Conservation (phyloP, 2,797 vertebrate species). For the Acridotheres tristis region DNA sequence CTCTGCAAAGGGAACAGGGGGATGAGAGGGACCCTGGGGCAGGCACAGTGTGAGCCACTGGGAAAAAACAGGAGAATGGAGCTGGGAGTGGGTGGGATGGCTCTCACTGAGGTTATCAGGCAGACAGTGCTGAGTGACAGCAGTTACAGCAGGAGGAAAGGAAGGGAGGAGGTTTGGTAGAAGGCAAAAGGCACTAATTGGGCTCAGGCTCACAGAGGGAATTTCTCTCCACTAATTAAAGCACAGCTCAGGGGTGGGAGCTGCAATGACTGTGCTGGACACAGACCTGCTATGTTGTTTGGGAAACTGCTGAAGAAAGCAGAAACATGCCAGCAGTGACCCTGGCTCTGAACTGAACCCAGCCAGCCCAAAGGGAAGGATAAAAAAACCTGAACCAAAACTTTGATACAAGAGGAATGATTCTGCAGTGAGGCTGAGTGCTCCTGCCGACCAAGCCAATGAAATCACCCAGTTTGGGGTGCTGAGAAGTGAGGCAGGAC, state of each 20-base stretch:
- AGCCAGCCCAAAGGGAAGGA: neutral
- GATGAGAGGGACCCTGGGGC: neutral
- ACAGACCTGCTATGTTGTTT: fast-evolving
- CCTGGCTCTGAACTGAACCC: neutral
- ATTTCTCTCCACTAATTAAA: neutral
- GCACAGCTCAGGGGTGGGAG: neutral
- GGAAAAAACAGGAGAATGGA: neutral
- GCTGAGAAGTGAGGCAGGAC: neutral
- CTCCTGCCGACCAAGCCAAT: neutral
- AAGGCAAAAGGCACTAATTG: neutral
- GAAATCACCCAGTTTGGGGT: neutral
- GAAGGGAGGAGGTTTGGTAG: neutral
- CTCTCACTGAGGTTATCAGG: neutral
- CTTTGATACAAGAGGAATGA: neutral
- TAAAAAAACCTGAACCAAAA: neutral
- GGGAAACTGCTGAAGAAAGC: neutral
- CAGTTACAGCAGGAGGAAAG: neutral
- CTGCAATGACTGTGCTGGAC: neutral
- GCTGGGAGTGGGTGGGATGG: neutral
- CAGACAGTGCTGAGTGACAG: neutral
- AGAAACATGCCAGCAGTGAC: neutral
- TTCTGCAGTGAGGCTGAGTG: neutral
- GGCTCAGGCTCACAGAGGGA: neutral
- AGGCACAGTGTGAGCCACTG: fast-evolving
- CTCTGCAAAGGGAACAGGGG: constrained; percentile 76